Evolutionary conservation across 2,888 invertebrate species (phyloP), one percentile per base, ranked within the genome.

Genomic region (Volucella inflata): DNA sequence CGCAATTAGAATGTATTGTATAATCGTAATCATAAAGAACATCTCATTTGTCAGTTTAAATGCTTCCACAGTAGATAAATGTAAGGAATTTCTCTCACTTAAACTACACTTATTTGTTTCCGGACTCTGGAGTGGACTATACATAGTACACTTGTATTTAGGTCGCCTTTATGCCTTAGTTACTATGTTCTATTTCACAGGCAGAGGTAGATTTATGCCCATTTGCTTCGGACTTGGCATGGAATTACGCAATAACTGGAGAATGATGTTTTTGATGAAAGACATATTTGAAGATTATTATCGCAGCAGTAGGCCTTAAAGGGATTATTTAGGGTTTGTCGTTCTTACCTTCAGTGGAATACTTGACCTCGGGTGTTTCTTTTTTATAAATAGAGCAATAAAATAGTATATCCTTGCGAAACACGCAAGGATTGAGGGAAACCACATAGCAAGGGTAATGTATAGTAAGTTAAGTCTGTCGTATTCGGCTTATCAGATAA

Each of bases 21-120:
- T 59, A 59, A 59, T 68, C 17, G 46, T 51, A 59, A 59, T 68
- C 17, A 38, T 44, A 40, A 71, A 74, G 57, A 68, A 59, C 51
- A 70, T 70, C 48, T 70, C 64, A 79, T 83, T 78, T 57, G 59
- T 70, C 64, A 79, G 78, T 78, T 57, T 51, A 46, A 83, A 74
- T 46, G 44, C 14, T 17, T 68, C 38, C 44, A 51, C 57, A 14
- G 65, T 48, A 55, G 53, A 55, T 50, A 51, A 51, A 71, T 70
- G 48, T 53, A 21, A 42, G 6, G 72, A 36, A 60, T 59, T 48
- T 67, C 36, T 72, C 36, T 60, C 79, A 72, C 72, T 60, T 72
- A 16, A 50, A 72, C 6, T 21, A 12, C 50, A 72, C 51, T 65
- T 21, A 59, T 44, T 36, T 9, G 38, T 72, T 79, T 79, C 78